A percentile compares a stretch with the other conserved stretches of the same genome.
These are phyloP conservation scores for Pammene fasciana DNA, from an alignment of 2,888 invertebrate species.

Conservation along the genomic window DNA sequence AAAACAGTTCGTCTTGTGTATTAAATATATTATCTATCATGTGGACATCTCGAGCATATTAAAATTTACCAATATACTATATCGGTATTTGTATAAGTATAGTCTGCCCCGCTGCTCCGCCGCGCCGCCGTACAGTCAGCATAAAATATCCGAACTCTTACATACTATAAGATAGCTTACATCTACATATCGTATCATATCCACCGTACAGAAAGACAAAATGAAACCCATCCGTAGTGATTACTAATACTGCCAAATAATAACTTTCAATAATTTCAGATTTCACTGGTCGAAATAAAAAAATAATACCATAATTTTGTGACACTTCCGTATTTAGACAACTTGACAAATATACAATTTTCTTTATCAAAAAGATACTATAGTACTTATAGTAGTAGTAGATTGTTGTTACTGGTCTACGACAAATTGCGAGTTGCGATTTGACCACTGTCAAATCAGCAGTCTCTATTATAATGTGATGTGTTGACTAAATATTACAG, in stretches of 20 bases:
- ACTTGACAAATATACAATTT: not conserved
- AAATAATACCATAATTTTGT: conserved; percentile 50
- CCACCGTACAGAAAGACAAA: conserved; percentile 70
- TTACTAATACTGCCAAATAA: conserved; percentile 77
- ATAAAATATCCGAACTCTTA: conserved; percentile 77
- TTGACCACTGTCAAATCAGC: too few species aligned
- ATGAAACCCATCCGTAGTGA: conserved; percentile 69
- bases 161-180: conserved; percentile 67
- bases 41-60: not conserved
- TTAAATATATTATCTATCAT: not conserved
- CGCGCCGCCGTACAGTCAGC: conserved; percentile 52
- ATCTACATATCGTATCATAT: conserved; percentile 77
- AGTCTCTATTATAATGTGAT: too few species aligned
- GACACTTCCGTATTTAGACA: not conserved
- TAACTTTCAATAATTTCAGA: conserved; percentile 56
- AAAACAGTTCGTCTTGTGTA: not conserved
- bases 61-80: not conserved
- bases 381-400: too few species aligned
- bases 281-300: conserved; percentile 49
- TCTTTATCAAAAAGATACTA: too few species aligned
- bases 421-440: not conserved
- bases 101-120: conserved; percentile 39
- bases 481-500: too few species aligned
- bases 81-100: not conserved
- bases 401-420: not conserved